Evolutionary conservation across 2,888 invertebrate genomes (phyloP).

Genomic region (Acleris laterana): DNA sequence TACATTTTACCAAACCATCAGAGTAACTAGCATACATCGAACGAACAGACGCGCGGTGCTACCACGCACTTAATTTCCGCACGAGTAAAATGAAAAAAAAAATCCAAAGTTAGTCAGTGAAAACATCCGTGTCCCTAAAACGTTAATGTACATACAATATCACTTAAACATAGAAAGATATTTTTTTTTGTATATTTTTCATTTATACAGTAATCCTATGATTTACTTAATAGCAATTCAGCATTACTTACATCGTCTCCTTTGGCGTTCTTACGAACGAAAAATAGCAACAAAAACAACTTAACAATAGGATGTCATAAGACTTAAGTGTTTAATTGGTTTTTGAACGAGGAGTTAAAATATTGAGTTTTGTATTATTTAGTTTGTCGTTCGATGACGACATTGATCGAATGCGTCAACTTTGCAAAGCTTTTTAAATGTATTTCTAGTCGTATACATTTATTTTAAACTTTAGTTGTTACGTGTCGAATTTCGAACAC

Average conservation of each 20-base stretch:
- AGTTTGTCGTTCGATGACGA: no score
- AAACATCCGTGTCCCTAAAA: constrained; percentile 35
- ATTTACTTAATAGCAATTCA: constrained; percentile 51
- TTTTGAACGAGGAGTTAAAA: constrained; percentile 14
- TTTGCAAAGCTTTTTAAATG: no score
- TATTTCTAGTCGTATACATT: no score
- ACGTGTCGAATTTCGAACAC: no score
- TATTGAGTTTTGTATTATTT: neutral
- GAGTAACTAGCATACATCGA: neutral
- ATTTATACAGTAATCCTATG: constrained; percentile 71
- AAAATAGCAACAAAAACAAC: constrained; percentile 76
- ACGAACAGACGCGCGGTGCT: neutral
- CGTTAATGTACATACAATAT: constrained; percentile 45
- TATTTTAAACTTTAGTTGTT: no score
- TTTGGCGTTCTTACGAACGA: constrained; percentile 77
- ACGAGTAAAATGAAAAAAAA: constrained; percentile 29
- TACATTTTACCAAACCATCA: no score
- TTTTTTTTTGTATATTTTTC: constrained; percentile 71
- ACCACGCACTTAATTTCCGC: constrained; percentile 18
- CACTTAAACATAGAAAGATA: constrained; percentile 62
- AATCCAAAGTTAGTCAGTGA: constrained; percentile 38
- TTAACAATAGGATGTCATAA: constrained; percentile 66
- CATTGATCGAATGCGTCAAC: no score
- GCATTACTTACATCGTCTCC: constrained; percentile 63
- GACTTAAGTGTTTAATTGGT: constrained; percentile 32